phyloP scores from a whole-genome alignment of 1,140 invertebrate genomes.

The Stratiolaelaps scimitus region DNA sequence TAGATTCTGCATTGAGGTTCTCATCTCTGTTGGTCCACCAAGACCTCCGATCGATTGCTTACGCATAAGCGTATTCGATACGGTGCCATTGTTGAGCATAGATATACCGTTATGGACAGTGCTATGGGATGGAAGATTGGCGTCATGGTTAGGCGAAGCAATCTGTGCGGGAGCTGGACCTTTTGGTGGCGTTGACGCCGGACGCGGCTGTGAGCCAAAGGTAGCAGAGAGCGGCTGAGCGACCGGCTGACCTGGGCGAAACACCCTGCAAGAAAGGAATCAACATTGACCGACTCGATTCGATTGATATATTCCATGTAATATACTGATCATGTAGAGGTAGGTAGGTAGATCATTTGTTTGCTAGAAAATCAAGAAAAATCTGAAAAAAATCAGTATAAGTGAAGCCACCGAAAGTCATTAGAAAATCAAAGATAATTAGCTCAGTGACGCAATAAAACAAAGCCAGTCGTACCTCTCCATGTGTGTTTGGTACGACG shows the following conservation, averaged over 20 bases:
- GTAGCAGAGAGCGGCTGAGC: not conserved
- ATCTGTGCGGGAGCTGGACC: not conserved
- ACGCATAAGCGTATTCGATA: too few species aligned
- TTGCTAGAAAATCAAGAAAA: not conserved
- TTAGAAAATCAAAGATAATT: not conserved
- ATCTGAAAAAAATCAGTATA: not conserved
- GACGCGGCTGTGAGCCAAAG: not conserved
- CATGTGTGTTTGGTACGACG: constrained; percentile 26
- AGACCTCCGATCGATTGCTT: too few species aligned
- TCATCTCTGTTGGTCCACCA: not conserved
- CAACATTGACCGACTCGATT: too few species aligned
- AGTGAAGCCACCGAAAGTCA: not conserved
- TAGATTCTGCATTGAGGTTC: constrained; percentile 26
- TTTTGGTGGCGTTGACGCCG: constrained; percentile 18
- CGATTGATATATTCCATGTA: too few species aligned
- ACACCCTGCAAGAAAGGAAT: too few species aligned
- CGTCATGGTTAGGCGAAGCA: not conserved
- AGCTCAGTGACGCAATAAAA: not conserved
- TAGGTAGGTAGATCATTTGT: not conserved
- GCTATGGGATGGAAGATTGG: not conserved
- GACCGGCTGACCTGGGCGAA: not conserved
- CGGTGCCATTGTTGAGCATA: not conserved
- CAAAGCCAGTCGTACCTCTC: not conserved
- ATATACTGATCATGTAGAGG: too few species aligned
- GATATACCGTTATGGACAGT: not conserved